These are phyloP conservation scores for Drosophila santomea DNA, from an alignment of 1,140 invertebrate species.

Conservation along the genomic window DNA sequence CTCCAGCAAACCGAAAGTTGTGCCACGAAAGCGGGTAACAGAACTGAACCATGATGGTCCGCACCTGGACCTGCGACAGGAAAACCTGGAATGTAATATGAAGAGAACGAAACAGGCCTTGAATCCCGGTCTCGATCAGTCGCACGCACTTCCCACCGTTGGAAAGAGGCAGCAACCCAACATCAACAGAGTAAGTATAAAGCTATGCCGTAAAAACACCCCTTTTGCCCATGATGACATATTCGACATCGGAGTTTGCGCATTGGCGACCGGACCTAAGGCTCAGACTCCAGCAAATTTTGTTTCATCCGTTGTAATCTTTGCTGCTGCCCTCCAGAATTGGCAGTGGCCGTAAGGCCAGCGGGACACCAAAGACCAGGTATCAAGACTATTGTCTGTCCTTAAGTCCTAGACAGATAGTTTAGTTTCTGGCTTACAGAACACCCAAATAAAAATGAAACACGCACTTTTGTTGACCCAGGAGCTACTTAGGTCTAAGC, in stretches of 20 bases:
- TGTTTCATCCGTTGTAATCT: constrained; percentile 84
- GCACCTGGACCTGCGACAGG: constrained; percentile 7
- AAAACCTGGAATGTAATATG: constrained; percentile 87
- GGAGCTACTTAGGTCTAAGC: constrained; percentile 31
- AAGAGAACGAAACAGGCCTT: constrained; percentile 87
- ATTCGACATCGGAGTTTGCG: constrained; percentile 78
- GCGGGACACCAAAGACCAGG: constrained; percentile 62
- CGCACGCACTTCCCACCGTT: constrained; percentile 87
- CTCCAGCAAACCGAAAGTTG: neutral
- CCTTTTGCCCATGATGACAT: constrained; percentile 60
- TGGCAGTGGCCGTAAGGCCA: constrained; percentile 79
- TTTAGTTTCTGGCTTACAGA: constrained; percentile 60
- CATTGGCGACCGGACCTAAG: constrained; percentile 21
- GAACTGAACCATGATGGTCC: neutral
- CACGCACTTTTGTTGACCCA: constrained; percentile 34
- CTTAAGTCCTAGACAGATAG: constrained; percentile 28
- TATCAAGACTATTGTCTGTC: constrained; percentile 59
- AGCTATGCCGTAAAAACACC: neutral
- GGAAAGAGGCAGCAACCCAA: constrained; percentile 87
- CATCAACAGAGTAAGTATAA: constrained; percentile 86
- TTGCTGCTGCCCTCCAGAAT: constrained; percentile 60
- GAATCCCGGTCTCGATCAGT: constrained; percentile 88
- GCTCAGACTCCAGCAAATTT: constrained; percentile 16
- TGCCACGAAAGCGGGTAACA: constrained; percentile 65
- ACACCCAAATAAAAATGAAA: constrained; percentile 33